A percentile compares a stretch with the other conserved stretches of the same genome.
Evolutionary conservation across 2,797 vertebrate species (phyloP).

Genomic region (Malacoraja senta): DNA sequence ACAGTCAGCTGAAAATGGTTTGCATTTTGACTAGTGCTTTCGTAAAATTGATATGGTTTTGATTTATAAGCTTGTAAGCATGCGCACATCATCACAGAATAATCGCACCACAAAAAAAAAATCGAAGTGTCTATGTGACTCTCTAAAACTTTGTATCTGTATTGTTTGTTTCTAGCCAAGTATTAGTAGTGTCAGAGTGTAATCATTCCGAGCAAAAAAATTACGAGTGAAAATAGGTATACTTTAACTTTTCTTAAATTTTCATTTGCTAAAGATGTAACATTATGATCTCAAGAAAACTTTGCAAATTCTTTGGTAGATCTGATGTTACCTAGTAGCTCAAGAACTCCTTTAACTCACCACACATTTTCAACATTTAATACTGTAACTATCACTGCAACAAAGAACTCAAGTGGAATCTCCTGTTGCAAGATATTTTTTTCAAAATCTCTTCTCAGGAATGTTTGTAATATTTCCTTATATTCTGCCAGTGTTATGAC

Average conservation of each 20-base stretch:
- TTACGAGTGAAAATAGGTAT: background rate
- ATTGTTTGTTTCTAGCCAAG: background rate
- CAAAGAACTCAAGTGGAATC: background rate
- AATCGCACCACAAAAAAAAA: background rate
- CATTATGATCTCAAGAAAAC: background rate
- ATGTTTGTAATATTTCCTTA: background rate
- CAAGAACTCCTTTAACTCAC: background rate
- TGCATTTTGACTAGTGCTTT: background rate
- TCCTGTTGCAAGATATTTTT: background rate
- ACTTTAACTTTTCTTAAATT: background rate
- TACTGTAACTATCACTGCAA: background rate
- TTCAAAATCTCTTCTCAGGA: conserved; percentile 8
- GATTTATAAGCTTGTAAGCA: no score
- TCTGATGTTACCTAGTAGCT: background rate
- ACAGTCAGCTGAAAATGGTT: background rate
- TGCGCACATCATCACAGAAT: background rate
- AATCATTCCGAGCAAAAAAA: background rate
- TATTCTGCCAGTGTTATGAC: background rate
- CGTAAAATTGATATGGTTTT: background rate
- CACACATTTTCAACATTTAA: background rate
- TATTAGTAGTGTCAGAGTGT: background rate
- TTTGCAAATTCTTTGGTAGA: background rate
- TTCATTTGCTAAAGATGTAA: background rate
- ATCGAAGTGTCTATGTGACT: background rate
- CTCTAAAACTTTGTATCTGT: background rate